Evolutionary conservation across 2,113 vertebrate species (phyloP).

Genomic region (Neodontobutis hainanensis): DNA sequence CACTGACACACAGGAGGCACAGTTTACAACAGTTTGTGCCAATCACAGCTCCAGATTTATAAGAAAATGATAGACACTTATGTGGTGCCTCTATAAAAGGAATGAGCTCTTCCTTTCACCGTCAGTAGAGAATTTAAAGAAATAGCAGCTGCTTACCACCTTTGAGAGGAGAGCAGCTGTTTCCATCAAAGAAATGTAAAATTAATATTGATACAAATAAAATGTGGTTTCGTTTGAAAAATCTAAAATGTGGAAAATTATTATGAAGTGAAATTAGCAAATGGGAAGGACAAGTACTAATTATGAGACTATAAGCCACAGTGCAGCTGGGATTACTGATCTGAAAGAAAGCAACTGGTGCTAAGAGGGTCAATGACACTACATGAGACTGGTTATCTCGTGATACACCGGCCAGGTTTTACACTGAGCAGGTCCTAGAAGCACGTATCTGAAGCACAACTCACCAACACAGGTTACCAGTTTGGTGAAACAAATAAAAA

Average conservation of each 20-base stretch:
- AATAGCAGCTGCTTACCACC: slow-evolving; percentile 13
- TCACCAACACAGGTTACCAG: not conserved
- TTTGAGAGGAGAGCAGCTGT: slow-evolving; percentile 33
- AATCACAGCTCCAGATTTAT: slow-evolving; percentile 19
- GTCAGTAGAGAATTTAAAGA: slow-evolving; percentile 6
- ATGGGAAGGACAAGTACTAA: slow-evolving; percentile 15
- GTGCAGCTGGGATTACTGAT: slow-evolving; percentile 36
- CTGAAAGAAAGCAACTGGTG: slow-evolving; percentile 41
- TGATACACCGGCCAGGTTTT: slow-evolving; percentile 45
- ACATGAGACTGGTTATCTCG: slow-evolving; percentile 21
- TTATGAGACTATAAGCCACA: slow-evolving; percentile 26
- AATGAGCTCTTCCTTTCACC: not conserved
- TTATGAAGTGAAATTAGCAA: slow-evolving; percentile 13
- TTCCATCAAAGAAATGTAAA: slow-evolving; percentile 33
- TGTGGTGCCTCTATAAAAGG: slow-evolving; percentile 1
- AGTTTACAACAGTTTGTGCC: too few relatives aligned
- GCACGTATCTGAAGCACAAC: slow-evolving; percentile 17
- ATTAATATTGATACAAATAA: slow-evolving; percentile 32
- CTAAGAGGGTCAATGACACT: slow-evolving; percentile 29
- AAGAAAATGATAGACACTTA: slow-evolving; percentile 26
- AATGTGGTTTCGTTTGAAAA: too few relatives aligned
- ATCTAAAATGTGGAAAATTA: slow-evolving; percentile 15
- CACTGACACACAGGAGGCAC: slow-evolving; percentile 19
- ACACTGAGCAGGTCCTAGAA: slow-evolving; percentile 40
- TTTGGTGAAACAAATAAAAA: slow-evolving; percentile 14